phyloP scores from a whole-genome alignment of 2,888 invertebrate genomes.

The Rhogogaster chlorosoma region DNA sequence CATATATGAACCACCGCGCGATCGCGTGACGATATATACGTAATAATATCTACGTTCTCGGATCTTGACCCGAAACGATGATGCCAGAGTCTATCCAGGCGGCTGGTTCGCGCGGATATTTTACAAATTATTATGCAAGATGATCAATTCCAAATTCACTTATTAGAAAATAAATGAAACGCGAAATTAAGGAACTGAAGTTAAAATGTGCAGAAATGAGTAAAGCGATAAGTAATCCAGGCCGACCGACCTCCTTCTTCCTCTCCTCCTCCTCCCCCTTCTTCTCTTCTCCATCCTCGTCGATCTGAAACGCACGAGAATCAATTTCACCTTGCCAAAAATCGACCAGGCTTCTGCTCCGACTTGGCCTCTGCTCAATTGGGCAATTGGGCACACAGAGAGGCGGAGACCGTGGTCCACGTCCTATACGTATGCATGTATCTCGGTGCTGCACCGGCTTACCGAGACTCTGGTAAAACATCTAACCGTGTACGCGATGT shows the following conservation, averaged over 20 bases:
- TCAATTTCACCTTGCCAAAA: slow-evolving; percentile 48
- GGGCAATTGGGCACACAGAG: slow-evolving; percentile 39
- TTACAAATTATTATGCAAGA: neutral
- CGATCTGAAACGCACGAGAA: slow-evolving; percentile 38
- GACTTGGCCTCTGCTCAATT: slow-evolving; percentile 46
- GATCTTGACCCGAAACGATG: slow-evolving; percentile 14
- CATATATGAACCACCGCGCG: neutral
- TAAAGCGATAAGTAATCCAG: slow-evolving; percentile 9
- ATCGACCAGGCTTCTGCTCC: slow-evolving; percentile 29
- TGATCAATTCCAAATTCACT: neutral
- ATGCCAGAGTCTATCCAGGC: neutral
- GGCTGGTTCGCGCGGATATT: neutral
- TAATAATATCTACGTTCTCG: neutral
- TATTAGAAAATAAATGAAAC: neutral
- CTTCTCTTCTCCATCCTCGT: neutral
- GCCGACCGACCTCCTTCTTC: slow-evolving; percentile 27
- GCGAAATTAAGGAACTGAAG: neutral
- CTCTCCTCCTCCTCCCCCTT: neutral
- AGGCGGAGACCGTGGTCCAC: neutral
- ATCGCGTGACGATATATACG: slow-evolving; percentile 13
- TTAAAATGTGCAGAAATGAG: neutral
- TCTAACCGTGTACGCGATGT: slow-evolving; percentile 24
- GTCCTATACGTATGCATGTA: neutral
- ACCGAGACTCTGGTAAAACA: slow-evolving; percentile 20
- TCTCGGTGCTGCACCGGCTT: neutral